Percentiles rank a stretch among this genome's conserved stretches.
phyloP scores from a whole-genome alignment of 2,888 invertebrate genomes.

The Heteromyza rotundicornis region DNA sequence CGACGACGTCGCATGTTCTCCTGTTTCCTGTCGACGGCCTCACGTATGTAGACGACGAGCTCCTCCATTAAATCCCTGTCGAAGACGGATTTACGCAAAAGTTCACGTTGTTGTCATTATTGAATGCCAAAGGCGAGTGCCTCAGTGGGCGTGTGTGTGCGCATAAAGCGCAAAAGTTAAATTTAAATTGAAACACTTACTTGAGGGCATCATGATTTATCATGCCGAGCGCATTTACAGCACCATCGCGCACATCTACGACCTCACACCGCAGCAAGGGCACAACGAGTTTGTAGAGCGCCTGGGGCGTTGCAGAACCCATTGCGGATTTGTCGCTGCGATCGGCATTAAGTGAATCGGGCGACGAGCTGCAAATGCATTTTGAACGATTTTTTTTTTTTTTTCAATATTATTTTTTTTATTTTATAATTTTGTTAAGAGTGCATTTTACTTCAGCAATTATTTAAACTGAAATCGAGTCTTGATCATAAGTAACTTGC shows the following conservation, averaged over 20 bases:
- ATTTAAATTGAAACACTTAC: conserved; percentile 66
- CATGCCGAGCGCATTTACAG: conserved; percentile 91
- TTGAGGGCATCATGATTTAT: conserved; percentile 94
- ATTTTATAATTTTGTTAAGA: no score
- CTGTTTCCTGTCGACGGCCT: conserved; percentile 96
- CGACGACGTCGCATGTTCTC: conserved; percentile 93
- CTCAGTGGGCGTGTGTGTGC: no score
- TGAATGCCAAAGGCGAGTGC: no score
- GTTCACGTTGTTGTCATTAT: background rate
- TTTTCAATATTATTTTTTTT: no score
- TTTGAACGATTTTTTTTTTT: no score
- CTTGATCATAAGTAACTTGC: no score
- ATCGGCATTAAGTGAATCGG: conserved; percentile 86
- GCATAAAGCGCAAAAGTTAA: background rate
- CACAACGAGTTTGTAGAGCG: conserved; percentile 90
- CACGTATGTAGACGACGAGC: conserved; percentile 86
- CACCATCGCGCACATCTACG: conserved; percentile 91
- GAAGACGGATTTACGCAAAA: background rate
- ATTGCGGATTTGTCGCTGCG: conserved; percentile 76
- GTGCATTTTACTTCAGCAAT: no score
- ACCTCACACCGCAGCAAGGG: conserved; percentile 93
- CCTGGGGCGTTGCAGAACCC: conserved; percentile 78
- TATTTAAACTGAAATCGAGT: no score
- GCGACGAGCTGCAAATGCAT: conserved; percentile 76
- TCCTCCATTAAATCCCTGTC: conserved; percentile 95